Base-by-base conservation (phyloP, 2,888 invertebrate genomes). In the Pseudolycoriella hygida region DNA sequence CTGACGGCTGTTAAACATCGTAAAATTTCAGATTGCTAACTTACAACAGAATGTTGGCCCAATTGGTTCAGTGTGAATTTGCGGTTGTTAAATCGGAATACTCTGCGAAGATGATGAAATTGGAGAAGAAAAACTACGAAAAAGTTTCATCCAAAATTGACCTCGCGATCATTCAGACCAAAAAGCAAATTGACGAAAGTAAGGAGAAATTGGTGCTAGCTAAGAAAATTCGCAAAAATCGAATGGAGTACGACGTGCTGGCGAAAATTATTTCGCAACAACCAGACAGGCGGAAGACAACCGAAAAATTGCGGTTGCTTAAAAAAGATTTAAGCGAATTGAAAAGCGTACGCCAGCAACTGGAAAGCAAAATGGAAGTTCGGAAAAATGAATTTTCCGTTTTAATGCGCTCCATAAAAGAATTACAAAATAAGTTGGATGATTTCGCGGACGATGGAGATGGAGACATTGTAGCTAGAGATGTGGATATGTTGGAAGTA, bases 301-400 rank as follows among this genome's bases (percentile, higher is more conserved):
- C 72, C 47, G 76, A 80, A 51, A 70, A 76, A 50, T 67, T 90
- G 2, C 71, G 74, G 40, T 72, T 73, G 12, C 67, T 89, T 12
- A 79, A 81, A 57, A 74, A 77, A 15, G 87, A 90, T 57, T 67
- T 90, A 17, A 69, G 73, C 17, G 72, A 70, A 47, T 66, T 90
- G 44, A 72, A 80, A 62, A 73, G 77, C 43, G 78, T 80, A 46
- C 79, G 80, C 53, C 73, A 77, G 34, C 74, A 77, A 49, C 62
- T 88, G 47, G 82, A 87, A 53, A 73, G 77, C 40, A 80, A 86
- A 60, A 68, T 93, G 50, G 80, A 86, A 50, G 71, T 83, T 57
- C 69, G 93, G 45, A 77, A 84, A 53, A 92, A 92, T 64, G 89
- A 92, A 59, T 90, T 93, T 55, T 80, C 87, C 60, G 84, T 93